Base-by-base conservation (phyloP, 2,113 vertebrate genomes). In the Zosterops japonicus region DNA sequence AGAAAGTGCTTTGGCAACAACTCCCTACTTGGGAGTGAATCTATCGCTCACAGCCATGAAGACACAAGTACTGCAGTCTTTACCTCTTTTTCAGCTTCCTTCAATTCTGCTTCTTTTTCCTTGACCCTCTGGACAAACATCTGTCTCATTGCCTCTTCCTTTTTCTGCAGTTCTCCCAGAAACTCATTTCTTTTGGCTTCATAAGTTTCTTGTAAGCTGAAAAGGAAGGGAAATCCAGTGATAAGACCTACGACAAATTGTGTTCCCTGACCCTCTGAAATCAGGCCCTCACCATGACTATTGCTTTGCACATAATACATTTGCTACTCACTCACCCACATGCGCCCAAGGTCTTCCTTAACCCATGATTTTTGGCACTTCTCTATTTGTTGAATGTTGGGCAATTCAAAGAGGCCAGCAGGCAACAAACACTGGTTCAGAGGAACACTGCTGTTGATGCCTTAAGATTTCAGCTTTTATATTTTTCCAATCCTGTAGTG, bases 61-160 rank as follows among this genome's bases (percentile, higher is more conserved):
- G 21, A 89, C 49, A 83, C 52, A 95, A 72, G n/a, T 41, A 93
- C 29, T 83, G 53, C n/a, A 76, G 42, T 56, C 47, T 68, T 97
- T 92, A 99, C 99, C 98, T 99, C 99, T 97, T 99, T 99, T 96
- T 99, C 99, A 50, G 99, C 99, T 88, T 99, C 99, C 95, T 99
- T 99, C 59, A 99, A 98, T 95, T 99, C 99, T 0, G 98, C 98
- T 97, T 99, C 99, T 76, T 99, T 99, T 95, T 99, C 99, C 94
- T 99, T 99, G 74, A 99, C 99, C 97, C 99, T 99, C 96, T 99
- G 99, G 88, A 99, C 99, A 71, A 99, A 99, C 99, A 99, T 99
- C 95, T 99, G 99, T 90, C 99, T 98, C 99, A 99, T 99, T 96
- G 99, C 99, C 92, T 99, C 99, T 97, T 99, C 99, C 93, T 99